phyloP scores from a whole-genome alignment of 2,113 vertebrate genomes.

The Podarcis raffonei region DNA sequence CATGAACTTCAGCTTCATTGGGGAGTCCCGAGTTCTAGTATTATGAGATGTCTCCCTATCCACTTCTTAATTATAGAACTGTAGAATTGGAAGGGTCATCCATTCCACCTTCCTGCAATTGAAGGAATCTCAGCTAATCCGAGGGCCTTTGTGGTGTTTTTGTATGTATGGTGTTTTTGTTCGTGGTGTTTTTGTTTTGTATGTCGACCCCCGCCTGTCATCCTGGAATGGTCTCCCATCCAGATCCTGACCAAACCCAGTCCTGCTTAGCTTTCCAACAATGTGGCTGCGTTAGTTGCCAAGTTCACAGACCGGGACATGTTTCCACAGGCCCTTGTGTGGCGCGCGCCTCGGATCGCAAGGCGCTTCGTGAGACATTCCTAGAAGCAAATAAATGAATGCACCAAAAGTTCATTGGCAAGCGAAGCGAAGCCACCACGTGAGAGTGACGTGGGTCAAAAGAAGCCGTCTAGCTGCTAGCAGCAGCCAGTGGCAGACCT shows the following conservation, averaged over 20 bases:
- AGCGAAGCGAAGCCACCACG: neutral
- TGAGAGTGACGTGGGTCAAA: neutral
- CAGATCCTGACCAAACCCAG: neutral
- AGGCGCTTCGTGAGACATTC: no score
- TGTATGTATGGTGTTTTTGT: neutral
- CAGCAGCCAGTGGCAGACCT: neutral
- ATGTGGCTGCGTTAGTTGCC: neutral
- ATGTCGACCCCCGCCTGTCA: no score
- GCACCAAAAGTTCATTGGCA: neutral
- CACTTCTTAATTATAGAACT: neutral
- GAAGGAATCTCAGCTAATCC: neutral
- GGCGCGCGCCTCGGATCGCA: no score
- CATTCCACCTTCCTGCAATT: no score
- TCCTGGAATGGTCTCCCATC: no score
- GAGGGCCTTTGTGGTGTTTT: neutral
- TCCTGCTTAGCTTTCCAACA: neutral
- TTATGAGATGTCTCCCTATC: no score
- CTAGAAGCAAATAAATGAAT: no score
- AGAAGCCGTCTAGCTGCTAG: no score
- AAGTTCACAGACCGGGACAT: no score
- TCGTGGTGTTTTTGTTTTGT: neutral
- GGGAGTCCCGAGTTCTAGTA: no score
- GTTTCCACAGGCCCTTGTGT: no score
- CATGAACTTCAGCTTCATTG: no score
- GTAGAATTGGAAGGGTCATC: neutral